Conservation (phyloP, 2,113 vertebrate genomes). For the Dicerorhinus sumatrensis region DNA sequence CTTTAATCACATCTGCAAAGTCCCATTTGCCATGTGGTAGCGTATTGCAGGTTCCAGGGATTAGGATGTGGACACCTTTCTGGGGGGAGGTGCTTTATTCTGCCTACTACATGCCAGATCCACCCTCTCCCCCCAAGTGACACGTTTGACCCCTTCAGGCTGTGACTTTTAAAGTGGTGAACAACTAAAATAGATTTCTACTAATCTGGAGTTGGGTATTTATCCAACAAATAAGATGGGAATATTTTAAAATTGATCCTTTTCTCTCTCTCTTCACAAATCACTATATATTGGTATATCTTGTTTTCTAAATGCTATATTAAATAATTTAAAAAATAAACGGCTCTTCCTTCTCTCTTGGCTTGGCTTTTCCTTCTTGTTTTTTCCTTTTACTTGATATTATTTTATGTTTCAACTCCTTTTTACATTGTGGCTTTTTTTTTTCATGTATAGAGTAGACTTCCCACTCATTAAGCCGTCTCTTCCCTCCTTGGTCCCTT, state of each 20-base stretch:
- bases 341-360: background rate
- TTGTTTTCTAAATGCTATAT: constrained; percentile 1
- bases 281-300: background rate
- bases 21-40: background rate
- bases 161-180: background rate
- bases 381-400: background rate
- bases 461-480: background rate
- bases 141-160: background rate
- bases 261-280: background rate
- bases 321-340: constrained; percentile 3
- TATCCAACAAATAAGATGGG: background rate
- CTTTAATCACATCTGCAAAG: background rate
- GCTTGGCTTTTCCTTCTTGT: background rate
- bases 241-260: background rate
- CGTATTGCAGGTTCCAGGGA: background rate
- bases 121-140: rapidly evolving
- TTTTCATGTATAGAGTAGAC: background rate
- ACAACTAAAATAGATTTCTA: background rate
- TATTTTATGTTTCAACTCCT: constrained; percentile 36
- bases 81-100: background rate
- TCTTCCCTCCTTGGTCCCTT: background rate
- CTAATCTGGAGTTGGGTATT: background rate
- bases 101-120: background rate
- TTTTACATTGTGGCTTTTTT: constrained; percentile 26
- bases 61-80: background rate